Percentiles rank a stretch among this genome's conserved stretches.
These are phyloP conservation scores for Dolichomitus sp. DNA, from an alignment of 2,888 invertebrate species.

Conservation along the genomic window DNA sequence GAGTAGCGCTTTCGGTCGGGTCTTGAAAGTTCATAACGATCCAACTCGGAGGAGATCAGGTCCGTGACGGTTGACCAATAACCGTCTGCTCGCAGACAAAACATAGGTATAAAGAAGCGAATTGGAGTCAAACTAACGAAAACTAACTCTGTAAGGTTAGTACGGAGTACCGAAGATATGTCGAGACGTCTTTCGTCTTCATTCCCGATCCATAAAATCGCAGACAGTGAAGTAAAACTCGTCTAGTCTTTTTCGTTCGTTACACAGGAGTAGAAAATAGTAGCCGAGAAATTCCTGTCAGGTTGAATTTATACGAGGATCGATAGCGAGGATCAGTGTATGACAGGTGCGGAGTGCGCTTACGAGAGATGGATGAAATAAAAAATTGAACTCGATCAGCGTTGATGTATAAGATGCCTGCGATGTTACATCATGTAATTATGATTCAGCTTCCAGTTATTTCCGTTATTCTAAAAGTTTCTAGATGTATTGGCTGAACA, in stretches of 20 bases:
- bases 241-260: constrained; percentile 24
- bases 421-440: constrained; percentile 13
- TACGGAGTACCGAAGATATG: not conserved
- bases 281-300: constrained; percentile 19
- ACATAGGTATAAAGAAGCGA: not conserved
- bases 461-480: not conserved
- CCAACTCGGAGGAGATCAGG: constrained; percentile 7
- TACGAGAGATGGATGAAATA: constrained; percentile 52
- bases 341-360: constrained; percentile 54
- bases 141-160: not conserved
- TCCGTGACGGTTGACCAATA: constrained; percentile 21
- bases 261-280: constrained; percentile 8
- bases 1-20: constrained; percentile 5
- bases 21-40: constrained; percentile 16
- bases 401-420: constrained; percentile 25
- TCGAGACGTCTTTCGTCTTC: constrained; percentile 17
- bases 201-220: constrained; percentile 11
- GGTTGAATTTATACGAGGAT: constrained; percentile 15
- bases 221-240: constrained; percentile 36
- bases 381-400: constrained; percentile 51
- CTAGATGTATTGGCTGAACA: not conserved
- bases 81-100: constrained; percentile 7
- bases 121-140: constrained; percentile 5
- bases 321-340: constrained; percentile 49
- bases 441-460: not conserved